A percentile compares a stretch with the other conserved stretches of the same genome.
phyloP scores from a whole-genome alignment of 2,888 invertebrate genomes.

The Mellilla xanthometata region DNA sequence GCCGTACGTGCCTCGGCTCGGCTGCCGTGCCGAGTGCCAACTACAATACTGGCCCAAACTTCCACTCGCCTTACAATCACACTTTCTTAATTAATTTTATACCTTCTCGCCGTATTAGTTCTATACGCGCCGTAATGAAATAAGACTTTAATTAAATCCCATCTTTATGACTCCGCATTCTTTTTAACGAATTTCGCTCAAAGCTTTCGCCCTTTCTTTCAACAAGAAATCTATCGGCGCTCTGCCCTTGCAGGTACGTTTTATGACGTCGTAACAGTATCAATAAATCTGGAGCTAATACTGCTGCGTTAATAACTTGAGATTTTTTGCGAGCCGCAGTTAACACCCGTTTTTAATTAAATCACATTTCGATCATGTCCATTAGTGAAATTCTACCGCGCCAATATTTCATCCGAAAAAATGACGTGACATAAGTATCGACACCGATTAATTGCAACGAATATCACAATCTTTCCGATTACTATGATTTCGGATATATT shows the following conservation, averaged over 20 bases:
- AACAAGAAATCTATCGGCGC: slow-evolving; percentile 28
- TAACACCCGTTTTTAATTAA: slow-evolving; percentile 37
- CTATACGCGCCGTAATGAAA: slow-evolving; percentile 23
- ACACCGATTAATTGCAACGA: slow-evolving; percentile 48
- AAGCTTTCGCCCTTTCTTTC: slow-evolving; percentile 29
- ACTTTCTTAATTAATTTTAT: slow-evolving; percentile 28
- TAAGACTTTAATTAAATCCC: slow-evolving; percentile 31
- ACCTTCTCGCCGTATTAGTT: slow-evolving; percentile 24
- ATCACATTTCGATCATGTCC: slow-evolving; percentile 32
- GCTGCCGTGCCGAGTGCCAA: slow-evolving; percentile 32
- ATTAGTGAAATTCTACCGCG: slow-evolving; percentile 13
- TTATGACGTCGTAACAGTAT: slow-evolving; percentile 40
- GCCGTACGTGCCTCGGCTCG: slow-evolving; percentile 11
- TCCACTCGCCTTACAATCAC: slow-evolving; percentile 28
- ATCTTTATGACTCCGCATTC: slow-evolving; percentile 29
- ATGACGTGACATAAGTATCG: slow-evolving; percentile 9
- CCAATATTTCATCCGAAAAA: slow-evolving; percentile 9
- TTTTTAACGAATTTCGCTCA: slow-evolving; percentile 33
- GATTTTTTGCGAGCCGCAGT: slow-evolving; percentile 31
- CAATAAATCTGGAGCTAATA: slow-evolving; percentile 37
- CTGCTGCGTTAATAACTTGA: slow-evolving; percentile 29
- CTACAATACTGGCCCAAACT: slow-evolving; percentile 33
- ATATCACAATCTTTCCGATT: slow-evolving; percentile 36
- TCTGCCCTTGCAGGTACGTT: slow-evolving; percentile 33
- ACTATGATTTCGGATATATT: slow-evolving; percentile 27